These are phyloP conservation scores for Synanceia verrucosa DNA, from an alignment of 2,797 vertebrate genomes.

Conservation along the genomic window DNA sequence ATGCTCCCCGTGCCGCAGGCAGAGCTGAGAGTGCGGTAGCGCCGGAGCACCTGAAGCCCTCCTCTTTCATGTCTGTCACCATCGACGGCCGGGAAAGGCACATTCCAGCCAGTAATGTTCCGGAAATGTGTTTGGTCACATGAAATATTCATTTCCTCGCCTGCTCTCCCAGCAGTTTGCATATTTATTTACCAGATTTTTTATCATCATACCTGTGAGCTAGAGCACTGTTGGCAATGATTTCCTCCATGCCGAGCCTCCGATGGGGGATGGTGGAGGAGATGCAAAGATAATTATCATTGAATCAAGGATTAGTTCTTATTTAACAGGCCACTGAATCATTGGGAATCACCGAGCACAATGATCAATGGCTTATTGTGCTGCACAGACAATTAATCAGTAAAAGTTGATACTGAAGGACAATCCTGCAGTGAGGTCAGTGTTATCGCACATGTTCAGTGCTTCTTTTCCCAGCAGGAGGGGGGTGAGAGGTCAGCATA, in stretches of 20 bases:
- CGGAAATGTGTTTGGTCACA: constrained; percentile 72
- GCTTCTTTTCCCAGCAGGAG: constrained; percentile 45
- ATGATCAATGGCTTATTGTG: constrained; percentile 69
- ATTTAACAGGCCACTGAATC: constrained; percentile 71
- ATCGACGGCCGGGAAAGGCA: constrained; percentile 61
- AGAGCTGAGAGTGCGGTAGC: constrained; percentile 47
- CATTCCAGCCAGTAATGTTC: constrained; percentile 45
- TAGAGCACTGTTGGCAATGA: constrained; percentile 12
- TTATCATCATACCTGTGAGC: constrained; percentile 41
- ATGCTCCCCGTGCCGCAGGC: constrained; percentile 59
- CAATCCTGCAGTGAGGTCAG: constrained; percentile 72
- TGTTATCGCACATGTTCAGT: constrained; percentile 75
- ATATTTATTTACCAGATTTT: constrained; percentile 55
- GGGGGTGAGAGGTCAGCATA: constrained; percentile 32
- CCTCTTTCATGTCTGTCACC: constrained; percentile 74
- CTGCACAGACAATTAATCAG: constrained; percentile 76
- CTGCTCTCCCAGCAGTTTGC: constrained; percentile 49
- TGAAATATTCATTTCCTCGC: constrained; percentile 78
- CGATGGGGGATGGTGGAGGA: constrained; percentile 23
- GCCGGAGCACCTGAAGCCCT: constrained; percentile 44
- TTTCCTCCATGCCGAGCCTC: constrained; percentile 27
- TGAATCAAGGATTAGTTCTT: constrained; percentile 67
- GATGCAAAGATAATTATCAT: constrained; percentile 59
- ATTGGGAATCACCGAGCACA: constrained; percentile 43
- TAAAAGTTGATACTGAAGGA: constrained; percentile 74